Percentiles rank a stretch among this genome's conserved stretches.
These are phyloP conservation scores for Trichogramma dendrolimi DNA, from an alignment of 2,888 invertebrate species.

Conservation along the genomic window DNA sequence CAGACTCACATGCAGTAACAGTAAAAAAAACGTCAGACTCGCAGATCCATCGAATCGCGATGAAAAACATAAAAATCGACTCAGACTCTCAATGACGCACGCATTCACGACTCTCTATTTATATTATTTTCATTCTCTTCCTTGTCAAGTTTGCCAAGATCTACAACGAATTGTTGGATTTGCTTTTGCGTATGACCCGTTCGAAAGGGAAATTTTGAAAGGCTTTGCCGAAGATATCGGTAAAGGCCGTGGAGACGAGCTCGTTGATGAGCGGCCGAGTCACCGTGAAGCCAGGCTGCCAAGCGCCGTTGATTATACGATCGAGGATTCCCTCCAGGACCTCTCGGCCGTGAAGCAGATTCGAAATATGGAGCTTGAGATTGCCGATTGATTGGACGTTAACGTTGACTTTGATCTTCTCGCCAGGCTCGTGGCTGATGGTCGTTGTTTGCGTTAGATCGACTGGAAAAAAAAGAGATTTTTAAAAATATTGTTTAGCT, in stretches of 20 bases:
- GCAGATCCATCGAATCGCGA: no score
- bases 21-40: no score
- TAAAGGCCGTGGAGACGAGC: conserved; percentile 77
- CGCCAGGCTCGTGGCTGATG: conserved; percentile 57
- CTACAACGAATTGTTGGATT: conserved; percentile 22
- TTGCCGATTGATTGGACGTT: conserved; percentile 73
- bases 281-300: conserved; percentile 76
- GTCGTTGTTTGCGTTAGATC: conserved; percentile 63
- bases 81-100: no score
- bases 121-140: no score
- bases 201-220: conserved; percentile 72
- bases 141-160: no score
- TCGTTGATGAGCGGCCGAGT: conserved; percentile 76
- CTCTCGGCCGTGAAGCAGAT: conserved; percentile 65
- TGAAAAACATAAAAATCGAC: no score
- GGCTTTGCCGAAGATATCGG: conserved; percentile 74
- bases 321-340: conserved; percentile 68
- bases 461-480: conserved; percentile 36
- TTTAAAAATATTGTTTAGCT: no score
- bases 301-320: conserved; percentile 72
- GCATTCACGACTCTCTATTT: no score
- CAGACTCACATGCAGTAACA: no score
- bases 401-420: conserved; percentile 62
- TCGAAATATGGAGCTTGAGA: conserved; percentile 72
- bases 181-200: conserved; percentile 56